phyloP scores from a whole-genome alignment of 2,888 invertebrate species.

The Platerodrilus igneus region DNA sequence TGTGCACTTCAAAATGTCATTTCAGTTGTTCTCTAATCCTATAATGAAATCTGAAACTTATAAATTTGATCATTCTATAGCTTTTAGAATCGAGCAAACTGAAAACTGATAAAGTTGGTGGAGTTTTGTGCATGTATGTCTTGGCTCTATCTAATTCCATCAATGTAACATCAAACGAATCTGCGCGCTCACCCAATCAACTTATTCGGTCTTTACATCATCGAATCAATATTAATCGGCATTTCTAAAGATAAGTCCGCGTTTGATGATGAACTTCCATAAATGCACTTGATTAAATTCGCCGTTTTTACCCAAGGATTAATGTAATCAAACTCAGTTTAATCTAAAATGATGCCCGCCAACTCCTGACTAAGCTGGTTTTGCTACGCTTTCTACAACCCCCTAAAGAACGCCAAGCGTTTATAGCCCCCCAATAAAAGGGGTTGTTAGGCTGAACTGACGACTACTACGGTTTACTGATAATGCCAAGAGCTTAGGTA shows the following conservation, averaged over 20 bases:
- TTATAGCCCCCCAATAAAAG: constrained; percentile 30
- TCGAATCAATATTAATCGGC: constrained; percentile 36
- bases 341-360: constrained; percentile 26
- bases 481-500: constrained; percentile 25
- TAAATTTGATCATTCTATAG: too few relatives aligned
- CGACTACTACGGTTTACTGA: constrained; percentile 25
- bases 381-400: constrained; percentile 27
- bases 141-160: constrained; percentile 25
- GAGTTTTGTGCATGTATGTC: too few relatives aligned
- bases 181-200: constrained; percentile 34
- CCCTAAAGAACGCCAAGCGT: constrained; percentile 29
- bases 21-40: too few relatives aligned
- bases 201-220: constrained; percentile 28
- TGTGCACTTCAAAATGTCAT: too few relatives aligned
- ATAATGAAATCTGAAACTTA: too few relatives aligned
- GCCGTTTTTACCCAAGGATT: constrained; percentile 23
- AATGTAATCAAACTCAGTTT: constrained; percentile 28
- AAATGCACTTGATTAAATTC: constrained; percentile 27
- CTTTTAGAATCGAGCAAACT: too few relatives aligned
- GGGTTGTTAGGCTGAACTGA: constrained; percentile 21
- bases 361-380: constrained; percentile 24
- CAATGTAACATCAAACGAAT: constrained; percentile 24
- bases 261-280: constrained; percentile 23
- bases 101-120: too few relatives aligned
- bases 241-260: constrained; percentile 36